Evolutionary conservation across 2,888 invertebrate genomes (phyloP).

Genomic region (Stomorhina lunata): DNA sequence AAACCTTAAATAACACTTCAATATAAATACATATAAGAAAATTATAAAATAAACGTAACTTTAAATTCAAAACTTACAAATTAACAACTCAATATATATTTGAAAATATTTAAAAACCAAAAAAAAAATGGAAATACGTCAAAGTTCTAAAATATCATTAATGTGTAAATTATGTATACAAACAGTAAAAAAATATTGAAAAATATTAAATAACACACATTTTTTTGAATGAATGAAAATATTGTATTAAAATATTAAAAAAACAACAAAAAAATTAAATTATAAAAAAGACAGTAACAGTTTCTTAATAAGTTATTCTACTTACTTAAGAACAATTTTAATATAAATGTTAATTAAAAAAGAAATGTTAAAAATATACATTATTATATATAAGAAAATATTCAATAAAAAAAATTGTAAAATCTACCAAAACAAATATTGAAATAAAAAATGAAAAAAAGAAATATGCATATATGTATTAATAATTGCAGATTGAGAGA

Average conservation of each 20-base stretch:
- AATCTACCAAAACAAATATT: slow-evolving; percentile 54
- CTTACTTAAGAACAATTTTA: slow-evolving; percentile 56
- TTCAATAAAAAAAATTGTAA: slow-evolving; percentile 46
- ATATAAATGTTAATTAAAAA: slow-evolving; percentile 59
- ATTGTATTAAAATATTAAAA: slow-evolving; percentile 20
- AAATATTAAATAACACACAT: slow-evolving; percentile 23
- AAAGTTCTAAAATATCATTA: slow-evolving; percentile 57
- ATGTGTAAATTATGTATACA: slow-evolving; percentile 61
- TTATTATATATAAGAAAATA: slow-evolving; percentile 13
- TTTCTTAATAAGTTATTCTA: slow-evolving; percentile 52
- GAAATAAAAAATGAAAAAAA: slow-evolving; percentile 37
- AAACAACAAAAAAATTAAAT: neutral
- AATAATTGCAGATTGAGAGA: slow-evolving; percentile 54
- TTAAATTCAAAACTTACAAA: slow-evolving; percentile 28
- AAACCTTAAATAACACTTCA: neutral
- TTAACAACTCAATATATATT: slow-evolving; percentile 51
- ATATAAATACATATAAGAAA: neutral
- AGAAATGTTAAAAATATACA: slow-evolving; percentile 49
- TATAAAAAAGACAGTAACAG: slow-evolving; percentile 29
- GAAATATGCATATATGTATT: slow-evolving; percentile 34
- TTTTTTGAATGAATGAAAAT: slow-evolving; percentile 52
- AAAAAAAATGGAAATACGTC: slow-evolving; percentile 7
- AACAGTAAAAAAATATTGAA: slow-evolving; percentile 7
- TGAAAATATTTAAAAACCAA: slow-evolving; percentile 27
- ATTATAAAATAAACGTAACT: slow-evolving; percentile 10